Evolutionary conservation across 2,797 vertebrate genomes (phyloP), one percentile per base, ranked within the genome.

Genomic region (Dendrocincla fuliginosa): DNA sequence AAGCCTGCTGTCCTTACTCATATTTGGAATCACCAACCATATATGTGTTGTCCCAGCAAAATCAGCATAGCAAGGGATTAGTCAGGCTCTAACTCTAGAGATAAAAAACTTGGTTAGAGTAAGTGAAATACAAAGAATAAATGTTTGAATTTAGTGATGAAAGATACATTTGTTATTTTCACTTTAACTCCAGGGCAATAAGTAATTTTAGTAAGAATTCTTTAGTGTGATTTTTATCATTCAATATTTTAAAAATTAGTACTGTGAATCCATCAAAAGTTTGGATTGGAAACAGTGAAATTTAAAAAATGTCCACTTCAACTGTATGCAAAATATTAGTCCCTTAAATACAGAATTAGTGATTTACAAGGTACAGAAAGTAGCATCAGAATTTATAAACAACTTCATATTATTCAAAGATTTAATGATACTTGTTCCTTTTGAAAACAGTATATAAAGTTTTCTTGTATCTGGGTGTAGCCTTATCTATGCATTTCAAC

Each of bases 201-300:
- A 90, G 73, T 69, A 84, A 92, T 63, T 93, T 93, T 86, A 82
- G 70, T 56, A 93, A 79, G 61, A 91, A 93, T 79, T 86, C 93
- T 53, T 93, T 41, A 27, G 22, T 47, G 60, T 71, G 75, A 83
- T 93, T 92, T 86, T 85, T 85, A 92, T 84, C n/a, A 75, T 32
- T 77, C 32, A 53, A 1, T 56, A 92, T 80, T 89, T 94, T 68
- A 24, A 83, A 91, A 91, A 91, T 65, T 84, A 75, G 50, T 81
- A 32, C 15, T 59, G n/a, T 41, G 28, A 35, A 85, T 87, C 46
- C 61, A 85, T 46, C 57, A 64, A 57, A 91, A 91, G 13, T 4
- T 59, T 10, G 41, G n/a, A 83, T 17, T 78, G 27, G 39, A 84
- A 94, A 68, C 1, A 32, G 9, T 25, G 56, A 85, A 84, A 70